Percentiles rank a stretch among this genome's conserved stretches.
phyloP scores from a whole-genome alignment of 2,888 invertebrate species.

The Temnothorax ravouxi region DNA sequence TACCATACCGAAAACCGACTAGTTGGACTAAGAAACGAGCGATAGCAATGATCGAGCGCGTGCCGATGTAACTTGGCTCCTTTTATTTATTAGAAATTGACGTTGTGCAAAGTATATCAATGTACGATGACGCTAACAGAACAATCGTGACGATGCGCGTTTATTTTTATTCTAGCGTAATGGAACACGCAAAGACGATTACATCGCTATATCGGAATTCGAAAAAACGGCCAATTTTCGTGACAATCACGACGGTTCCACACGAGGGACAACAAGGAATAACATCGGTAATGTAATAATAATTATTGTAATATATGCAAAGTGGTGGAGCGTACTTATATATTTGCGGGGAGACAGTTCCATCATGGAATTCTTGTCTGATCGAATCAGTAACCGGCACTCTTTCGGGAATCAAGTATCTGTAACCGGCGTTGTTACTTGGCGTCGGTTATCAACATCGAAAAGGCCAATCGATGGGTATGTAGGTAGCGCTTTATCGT shows the following conservation, averaged over 20 bases:
- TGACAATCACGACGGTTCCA: background rate
- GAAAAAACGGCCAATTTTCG: conserved; percentile 21
- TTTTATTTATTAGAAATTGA: conserved; percentile 59
- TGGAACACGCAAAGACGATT: conserved; percentile 47
- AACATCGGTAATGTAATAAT: conserved; percentile 46
- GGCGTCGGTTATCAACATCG: conserved; percentile 82
- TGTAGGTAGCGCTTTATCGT: conserved; percentile 82
- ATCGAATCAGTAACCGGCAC: conserved; percentile 75
- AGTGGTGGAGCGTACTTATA: conserved; percentile 30
- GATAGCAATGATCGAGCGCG: conserved; percentile 1
- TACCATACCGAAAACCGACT: conserved; percentile 3
- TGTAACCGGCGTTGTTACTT: conserved; percentile 78
- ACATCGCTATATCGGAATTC: conserved; percentile 20
- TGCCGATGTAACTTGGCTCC: conserved; percentile 15
- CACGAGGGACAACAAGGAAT: conserved; percentile 29
- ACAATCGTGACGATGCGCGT: conserved; percentile 37
- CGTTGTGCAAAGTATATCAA: conserved; percentile 68
- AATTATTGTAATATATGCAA: conserved; percentile 27
- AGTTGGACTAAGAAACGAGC: conserved; percentile 26
- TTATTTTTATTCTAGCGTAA: conserved; percentile 43
- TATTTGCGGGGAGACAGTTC: background rate
- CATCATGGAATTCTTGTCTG: conserved; percentile 13
- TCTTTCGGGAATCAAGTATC: conserved; percentile 67
- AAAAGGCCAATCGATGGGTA: conserved; percentile 84
- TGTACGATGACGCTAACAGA: conserved; percentile 56